Evolutionary conservation across 2,888 invertebrate species (phyloP), one percentile per base, ranked within the genome.

Genomic region (Palloptera scutellata): DNA sequence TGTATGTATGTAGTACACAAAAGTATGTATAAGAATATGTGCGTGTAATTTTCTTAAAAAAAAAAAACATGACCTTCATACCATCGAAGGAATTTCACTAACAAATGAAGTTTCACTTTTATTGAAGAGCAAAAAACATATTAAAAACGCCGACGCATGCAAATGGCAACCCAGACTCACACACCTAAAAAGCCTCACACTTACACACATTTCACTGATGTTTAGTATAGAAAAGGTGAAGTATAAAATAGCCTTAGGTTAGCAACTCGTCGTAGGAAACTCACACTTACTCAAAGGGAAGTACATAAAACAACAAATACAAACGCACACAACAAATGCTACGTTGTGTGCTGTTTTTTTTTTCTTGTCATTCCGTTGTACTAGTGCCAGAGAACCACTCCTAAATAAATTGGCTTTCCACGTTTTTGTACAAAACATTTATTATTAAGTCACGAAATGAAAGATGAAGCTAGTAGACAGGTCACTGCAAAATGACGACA

Each of bases 371-470:
- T 17, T 61, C 59, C 61, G 53, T 15, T 41, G 52, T 42, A 13
- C 15, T 20, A 64, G 42, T 42, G 41, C 58, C 17, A 42, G 64
- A 48, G 51, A n/a, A 61, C 69, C 71, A 71, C 71, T 68, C 72
- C 68, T 57, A 60, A 55, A 59, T 67, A 70, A 72, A 69, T 70
- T 70, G 70, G 66, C 65, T 67, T 58, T 68, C 30, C 45, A 57
- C 57, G 60, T 62, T 67, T 61, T 48, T 54, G 19, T 52, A 17
- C 45, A 52, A 63, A 69, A 70, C 66, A 69, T 70, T 72, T 53
- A 70, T 69, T 70, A 52, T 59, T 51, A 72, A 70, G 69, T 70
- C 70, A 67, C 69, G 59, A 60, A 70, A 72, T 63, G 68, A 64
- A 59, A 57, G 61, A 64, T 63, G 59, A 58, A 57, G 61, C 67